Conservation (phyloP, 2,113 vertebrate genomes). For the Clarias batrachus region DNA sequence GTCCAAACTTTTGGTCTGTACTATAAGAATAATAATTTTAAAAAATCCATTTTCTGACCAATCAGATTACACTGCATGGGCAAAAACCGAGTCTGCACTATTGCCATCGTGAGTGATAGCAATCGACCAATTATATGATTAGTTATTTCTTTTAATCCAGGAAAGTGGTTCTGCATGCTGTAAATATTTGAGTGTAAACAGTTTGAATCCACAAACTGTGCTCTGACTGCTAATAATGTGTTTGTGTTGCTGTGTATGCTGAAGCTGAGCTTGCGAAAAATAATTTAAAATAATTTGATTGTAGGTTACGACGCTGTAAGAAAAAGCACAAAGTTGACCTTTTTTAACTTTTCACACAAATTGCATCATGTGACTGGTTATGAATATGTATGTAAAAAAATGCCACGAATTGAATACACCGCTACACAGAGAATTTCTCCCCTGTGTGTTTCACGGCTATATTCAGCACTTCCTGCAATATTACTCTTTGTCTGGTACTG, state of each 20-base stretch:
- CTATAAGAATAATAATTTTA: too few species aligned
- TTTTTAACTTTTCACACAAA: not conserved
- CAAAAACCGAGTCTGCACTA: not conserved
- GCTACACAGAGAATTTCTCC: constrained; percentile 12
- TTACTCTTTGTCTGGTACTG: constrained; percentile 34
- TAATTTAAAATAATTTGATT: not conserved
- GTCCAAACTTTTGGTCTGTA: too few species aligned
- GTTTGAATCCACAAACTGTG: constrained; percentile 11
- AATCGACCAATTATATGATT: constrained; percentile 17
- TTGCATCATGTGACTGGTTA: constrained; percentile 1
- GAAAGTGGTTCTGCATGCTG: constrained; percentile 1
- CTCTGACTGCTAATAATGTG: not conserved
- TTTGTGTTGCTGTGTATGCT: not conserved
- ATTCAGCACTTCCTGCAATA: constrained; percentile 41
- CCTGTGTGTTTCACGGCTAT: constrained; percentile 26
- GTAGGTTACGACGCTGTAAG: too few species aligned
- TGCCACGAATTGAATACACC: not conserved
- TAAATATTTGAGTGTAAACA: not conserved
- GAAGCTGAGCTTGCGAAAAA: not conserved
- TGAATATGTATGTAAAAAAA: not conserved
- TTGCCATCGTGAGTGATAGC: constrained; percentile 15
- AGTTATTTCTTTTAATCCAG: not conserved
- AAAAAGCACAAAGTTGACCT: not conserved
- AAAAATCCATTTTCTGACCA: not conserved
- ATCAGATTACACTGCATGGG: not conserved